Conservation (phyloP, 2,113 vertebrate species). For the Cephalopholis sonnerati region DNA sequence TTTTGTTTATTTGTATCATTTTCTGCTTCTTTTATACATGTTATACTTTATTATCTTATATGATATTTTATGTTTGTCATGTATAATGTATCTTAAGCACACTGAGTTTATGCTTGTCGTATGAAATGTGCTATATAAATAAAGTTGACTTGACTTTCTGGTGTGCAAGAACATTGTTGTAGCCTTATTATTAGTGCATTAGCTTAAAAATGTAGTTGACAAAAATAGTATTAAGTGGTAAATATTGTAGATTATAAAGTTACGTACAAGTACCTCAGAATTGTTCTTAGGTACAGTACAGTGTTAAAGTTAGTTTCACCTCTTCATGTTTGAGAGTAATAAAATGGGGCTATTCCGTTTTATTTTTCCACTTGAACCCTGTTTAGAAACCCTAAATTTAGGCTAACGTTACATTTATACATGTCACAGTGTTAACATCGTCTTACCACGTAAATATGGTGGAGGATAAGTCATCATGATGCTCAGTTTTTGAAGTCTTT, state of each 20-base stretch:
- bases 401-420: background rate
- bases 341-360: background rate
- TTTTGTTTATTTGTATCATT: no score
- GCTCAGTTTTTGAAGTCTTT: background rate
- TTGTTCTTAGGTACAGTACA: background rate
- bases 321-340: background rate
- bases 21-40: no score
- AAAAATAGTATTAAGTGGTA: background rate
- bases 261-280: background rate
- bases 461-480: no score
- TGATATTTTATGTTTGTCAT: no score
- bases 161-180: background rate
- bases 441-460: background rate
- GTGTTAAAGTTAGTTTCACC: background rate
- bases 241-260: background rate
- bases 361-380: background rate
- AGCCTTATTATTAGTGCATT: background rate
- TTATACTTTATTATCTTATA: no score
- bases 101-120: no score
- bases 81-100: no score
- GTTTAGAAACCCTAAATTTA: background rate
- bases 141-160: no score
- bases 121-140: no score
- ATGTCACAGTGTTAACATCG: background rate
- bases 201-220: background rate